phyloP scores from a whole-genome alignment of 2,888 invertebrate genomes.

The Meganola albula region DNA sequence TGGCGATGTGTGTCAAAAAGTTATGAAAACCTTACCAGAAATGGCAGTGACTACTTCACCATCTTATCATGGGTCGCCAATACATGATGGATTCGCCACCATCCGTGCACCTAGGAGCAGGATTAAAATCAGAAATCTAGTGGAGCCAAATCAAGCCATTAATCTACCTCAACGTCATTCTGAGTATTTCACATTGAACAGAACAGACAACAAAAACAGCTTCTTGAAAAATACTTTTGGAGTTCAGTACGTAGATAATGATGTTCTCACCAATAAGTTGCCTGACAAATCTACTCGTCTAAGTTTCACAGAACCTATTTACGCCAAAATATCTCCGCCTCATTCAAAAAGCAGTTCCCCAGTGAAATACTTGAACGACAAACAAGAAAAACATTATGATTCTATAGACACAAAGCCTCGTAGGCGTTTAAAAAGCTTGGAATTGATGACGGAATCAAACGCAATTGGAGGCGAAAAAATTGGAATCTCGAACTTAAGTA shows the following conservation, averaged over 20 bases:
- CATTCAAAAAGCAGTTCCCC: constrained; percentile 59
- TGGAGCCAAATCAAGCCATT: constrained; percentile 57
- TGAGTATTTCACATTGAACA: constrained; percentile 71
- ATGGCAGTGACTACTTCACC: constrained; percentile 69
- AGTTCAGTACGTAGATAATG: constrained; percentile 56
- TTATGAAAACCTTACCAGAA: constrained; percentile 31
- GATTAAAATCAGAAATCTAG: constrained; percentile 68
- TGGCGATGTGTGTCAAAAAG: constrained; percentile 18
- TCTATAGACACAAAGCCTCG: constrained; percentile 71
- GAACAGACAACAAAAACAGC: constrained; percentile 59
- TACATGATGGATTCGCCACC: constrained; percentile 93
- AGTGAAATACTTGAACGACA: constrained; percentile 49
- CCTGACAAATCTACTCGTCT: constrained; percentile 51
- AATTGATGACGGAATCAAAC: constrained; percentile 52
- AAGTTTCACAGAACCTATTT: constrained; percentile 69
- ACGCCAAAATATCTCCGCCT: constrained; percentile 67
- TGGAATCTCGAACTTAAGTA: constrained; percentile 51
- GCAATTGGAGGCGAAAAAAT: constrained; percentile 51
- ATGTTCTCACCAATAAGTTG: constrained; percentile 32
- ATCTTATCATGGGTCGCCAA: constrained; percentile 75
- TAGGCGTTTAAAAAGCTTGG: constrained; percentile 65
- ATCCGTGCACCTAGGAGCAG: constrained; percentile 81
- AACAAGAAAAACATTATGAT: constrained; percentile 66
- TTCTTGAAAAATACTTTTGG: constrained; percentile 62
- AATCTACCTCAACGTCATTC: constrained; percentile 73